These are phyloP conservation scores for Phoxinus phoxinus DNA, from an alignment of 2,113 vertebrate species.

Conservation along the genomic window DNA sequence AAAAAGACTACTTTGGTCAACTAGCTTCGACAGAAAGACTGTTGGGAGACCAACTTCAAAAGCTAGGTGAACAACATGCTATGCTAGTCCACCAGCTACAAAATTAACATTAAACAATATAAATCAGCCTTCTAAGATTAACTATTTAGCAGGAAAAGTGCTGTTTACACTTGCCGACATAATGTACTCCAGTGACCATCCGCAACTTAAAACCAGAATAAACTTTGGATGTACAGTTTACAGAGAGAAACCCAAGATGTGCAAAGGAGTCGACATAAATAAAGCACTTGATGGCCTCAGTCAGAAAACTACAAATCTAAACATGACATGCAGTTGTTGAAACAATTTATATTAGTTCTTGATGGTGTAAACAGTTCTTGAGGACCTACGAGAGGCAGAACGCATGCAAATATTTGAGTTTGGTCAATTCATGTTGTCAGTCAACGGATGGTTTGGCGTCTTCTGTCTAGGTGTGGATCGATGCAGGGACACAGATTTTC, in stretches of 20 bases:
- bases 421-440: slow-evolving; percentile 5
- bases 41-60: neutral
- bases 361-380: slow-evolving; percentile 5
- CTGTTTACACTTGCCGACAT: neutral
- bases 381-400: slow-evolving; percentile 28
- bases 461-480: slow-evolving; percentile 90
- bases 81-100: neutral
- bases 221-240: slow-evolving; percentile 17
- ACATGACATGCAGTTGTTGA: slow-evolving; percentile 26
- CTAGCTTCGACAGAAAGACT: neutral
- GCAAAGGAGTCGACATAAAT: slow-evolving; percentile 12
- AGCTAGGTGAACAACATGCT: neutral
- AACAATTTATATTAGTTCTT: slow-evolving; percentile 18
- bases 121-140: neutral
- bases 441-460: neutral
- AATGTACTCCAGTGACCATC: neutral
- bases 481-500: slow-evolving; percentile 98
- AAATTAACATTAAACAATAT: neutral
- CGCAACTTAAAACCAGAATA: neutral
- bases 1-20: neutral
- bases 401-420: slow-evolving; percentile 24
- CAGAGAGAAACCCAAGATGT: slow-evolving; percentile 16
- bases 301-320: slow-evolving; percentile 33
- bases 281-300: neutral
- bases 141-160: neutral